phyloP scores from a whole-genome alignment of 1,140 invertebrate species.

The Bombyx mori region DNA sequence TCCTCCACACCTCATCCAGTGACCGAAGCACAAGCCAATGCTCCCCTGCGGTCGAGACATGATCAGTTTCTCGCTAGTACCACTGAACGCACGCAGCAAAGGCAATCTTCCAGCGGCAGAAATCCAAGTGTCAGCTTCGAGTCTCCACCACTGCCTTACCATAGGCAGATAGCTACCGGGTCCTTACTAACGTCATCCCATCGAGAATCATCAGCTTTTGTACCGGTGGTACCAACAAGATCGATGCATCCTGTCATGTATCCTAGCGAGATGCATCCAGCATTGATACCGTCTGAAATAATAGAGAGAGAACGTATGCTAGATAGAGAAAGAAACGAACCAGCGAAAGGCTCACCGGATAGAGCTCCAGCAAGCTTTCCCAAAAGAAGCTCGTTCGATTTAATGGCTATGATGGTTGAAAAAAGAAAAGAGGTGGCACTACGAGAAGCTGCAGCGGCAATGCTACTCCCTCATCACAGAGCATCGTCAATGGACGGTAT shows the following conservation, averaged over 20 bases:
- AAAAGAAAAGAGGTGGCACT: slow-evolving; percentile 85
- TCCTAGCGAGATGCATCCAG: slow-evolving; percentile 76
- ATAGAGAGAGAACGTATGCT: slow-evolving; percentile 71
- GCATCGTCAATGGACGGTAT: slow-evolving; percentile 60
- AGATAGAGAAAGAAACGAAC: slow-evolving; percentile 65
- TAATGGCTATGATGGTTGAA: slow-evolving; percentile 90
- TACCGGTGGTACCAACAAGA: slow-evolving; percentile 86
- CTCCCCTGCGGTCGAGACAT: slow-evolving; percentile 65
- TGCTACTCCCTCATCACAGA: slow-evolving; percentile 67
- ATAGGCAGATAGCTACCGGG: slow-evolving; percentile 74
- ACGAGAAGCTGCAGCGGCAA: slow-evolving; percentile 76
- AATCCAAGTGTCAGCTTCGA: slow-evolving; percentile 74
- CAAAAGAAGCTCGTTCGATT: slow-evolving; percentile 77
- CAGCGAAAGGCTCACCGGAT: slow-evolving; percentile 62
- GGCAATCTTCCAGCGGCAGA: slow-evolving; percentile 65
- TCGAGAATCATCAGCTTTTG: slow-evolving; percentile 83
- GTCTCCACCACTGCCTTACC: slow-evolving; percentile 76
- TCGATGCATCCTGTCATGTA: slow-evolving; percentile 76
- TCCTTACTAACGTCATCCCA: slow-evolving; percentile 70
- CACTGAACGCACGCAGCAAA: slow-evolving; percentile 52
- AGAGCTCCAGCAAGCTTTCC: slow-evolving; percentile 63
- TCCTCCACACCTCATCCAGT: slow-evolving; percentile 57
- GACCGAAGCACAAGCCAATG: slow-evolving; percentile 40
- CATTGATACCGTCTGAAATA: slow-evolving; percentile 68
- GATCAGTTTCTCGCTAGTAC: slow-evolving; percentile 72